Evolutionary conservation across 1,140 invertebrate species (phyloP).

Genomic region (Plectus sambesii): DNA sequence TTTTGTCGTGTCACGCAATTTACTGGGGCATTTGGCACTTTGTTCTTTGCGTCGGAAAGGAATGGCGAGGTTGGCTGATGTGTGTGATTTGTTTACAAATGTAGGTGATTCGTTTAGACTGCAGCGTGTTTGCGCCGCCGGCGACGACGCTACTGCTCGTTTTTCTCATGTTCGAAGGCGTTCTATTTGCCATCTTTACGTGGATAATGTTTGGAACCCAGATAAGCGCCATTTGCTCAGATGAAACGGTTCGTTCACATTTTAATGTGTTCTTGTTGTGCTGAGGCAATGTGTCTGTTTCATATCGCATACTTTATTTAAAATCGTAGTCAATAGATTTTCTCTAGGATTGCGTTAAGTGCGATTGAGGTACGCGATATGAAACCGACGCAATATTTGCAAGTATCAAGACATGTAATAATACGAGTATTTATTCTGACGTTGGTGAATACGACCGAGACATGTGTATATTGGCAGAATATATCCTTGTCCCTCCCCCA

Average conservation of each 20-base stretch:
- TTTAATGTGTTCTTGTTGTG: background rate
- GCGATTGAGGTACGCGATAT: conserved; percentile 13
- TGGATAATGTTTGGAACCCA: conserved; percentile 93
- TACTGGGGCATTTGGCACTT: conserved; percentile 85
- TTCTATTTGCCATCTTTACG: conserved; percentile 96
- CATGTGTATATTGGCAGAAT: no score
- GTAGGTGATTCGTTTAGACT: conserved; percentile 52
- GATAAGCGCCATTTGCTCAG: conserved; percentile 93
- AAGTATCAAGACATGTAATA: background rate
- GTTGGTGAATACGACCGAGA: no score
- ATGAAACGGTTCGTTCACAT: conserved; percentile 92
- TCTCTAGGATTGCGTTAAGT: conserved; percentile 30
- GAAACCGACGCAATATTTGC: conserved; percentile 7
- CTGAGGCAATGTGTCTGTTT: background rate
- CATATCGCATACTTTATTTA: no score
- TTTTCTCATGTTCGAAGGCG: conserved; percentile 87
- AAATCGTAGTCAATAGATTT: background rate
- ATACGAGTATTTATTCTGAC: conserved; percentile 4
- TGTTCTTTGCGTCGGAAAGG: conserved; percentile 75
- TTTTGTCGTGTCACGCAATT: conserved; percentile 81
- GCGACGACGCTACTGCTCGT: conserved; percentile 85
- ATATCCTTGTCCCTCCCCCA: no score
- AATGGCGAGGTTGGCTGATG: conserved; percentile 63
- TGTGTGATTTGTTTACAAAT: conserved; percentile 5
- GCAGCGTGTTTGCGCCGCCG: conserved; percentile 80